These are phyloP conservation scores for Numenius phaeopus DNA, from an alignment of 2,797 vertebrate genomes.

Conservation along the genomic window DNA sequence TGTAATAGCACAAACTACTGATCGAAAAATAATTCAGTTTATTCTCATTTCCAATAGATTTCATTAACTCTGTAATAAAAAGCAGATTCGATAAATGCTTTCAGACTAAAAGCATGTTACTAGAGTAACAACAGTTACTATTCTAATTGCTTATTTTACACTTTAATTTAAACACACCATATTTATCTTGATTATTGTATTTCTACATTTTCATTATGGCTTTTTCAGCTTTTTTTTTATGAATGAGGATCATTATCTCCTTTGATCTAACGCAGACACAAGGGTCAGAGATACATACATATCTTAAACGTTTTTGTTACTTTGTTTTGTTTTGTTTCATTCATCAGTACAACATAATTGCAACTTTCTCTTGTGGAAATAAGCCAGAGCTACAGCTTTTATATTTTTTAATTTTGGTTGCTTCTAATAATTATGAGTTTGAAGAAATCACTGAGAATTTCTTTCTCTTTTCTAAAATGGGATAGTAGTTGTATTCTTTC, in stretches of 20 bases:
- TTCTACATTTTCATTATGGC: background rate
- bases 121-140: background rate
- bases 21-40: background rate
- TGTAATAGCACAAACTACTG: background rate
- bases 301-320: background rate
- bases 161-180: background rate
- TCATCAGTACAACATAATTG: background rate
- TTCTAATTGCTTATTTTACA: background rate
- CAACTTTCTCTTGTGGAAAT: background rate
- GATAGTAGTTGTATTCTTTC: background rate
- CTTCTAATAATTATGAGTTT: background rate
- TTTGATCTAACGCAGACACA: background rate
- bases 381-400: background rate
- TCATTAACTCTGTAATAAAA: background rate
- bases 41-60: background rate
- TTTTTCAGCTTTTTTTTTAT: slow-evolving; percentile 7
- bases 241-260: background rate
- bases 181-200: background rate
- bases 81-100: background rate
- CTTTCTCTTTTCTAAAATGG: background rate
- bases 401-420: background rate
- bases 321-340: background rate
- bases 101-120: background rate
- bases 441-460: background rate
- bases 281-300: background rate